Evolutionary conservation across 2,888 invertebrate species (phyloP), one percentile per base, ranked within the genome.

Genomic region (Meandrusa payeni): DNA sequence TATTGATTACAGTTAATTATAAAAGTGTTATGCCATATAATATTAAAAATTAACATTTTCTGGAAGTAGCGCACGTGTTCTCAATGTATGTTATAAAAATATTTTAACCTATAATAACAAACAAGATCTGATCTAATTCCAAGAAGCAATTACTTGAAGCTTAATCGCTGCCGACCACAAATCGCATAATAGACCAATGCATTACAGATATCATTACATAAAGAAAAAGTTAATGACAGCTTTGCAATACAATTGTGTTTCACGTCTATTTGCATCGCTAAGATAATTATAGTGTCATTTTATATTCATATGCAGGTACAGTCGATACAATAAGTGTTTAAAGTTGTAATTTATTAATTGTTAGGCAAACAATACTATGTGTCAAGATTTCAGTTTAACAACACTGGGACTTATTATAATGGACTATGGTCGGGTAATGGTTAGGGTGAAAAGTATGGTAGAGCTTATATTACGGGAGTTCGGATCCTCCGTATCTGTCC

Each of bases 201-300:
- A 23, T 3, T 27, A 13, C 10, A 31, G 20, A 12, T 38, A 23
- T 15, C 20, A 38, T 44, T 43, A 38, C 12, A 20, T 19, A 7
- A 38, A 22, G 31, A 28, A 41, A 41, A 41, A 15, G 11, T n/a
- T 37, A 41, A 52, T 48, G 41, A 40, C 28, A 22, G 39, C 47
- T 54, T 39, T 54, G 52, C 48, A 57, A 50, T 58, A 45, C 51
- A 60, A 61, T 63, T 66, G 61, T 57, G 48, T 48, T 38, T 20
- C 17, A 50, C 48, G 33, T 44, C 46, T 26, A 62, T 72, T 72
- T 64, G 68, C 61, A 73, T 63, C 57, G 59, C 59, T 57, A 64
- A 61, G 50, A 43, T 41, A 36, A 47, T 58, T 61, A 64, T 60
- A 56, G 55, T 32, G 20, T 52, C 11, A 48, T 62, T 57, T 59